Evolutionary conservation across 2,888 invertebrate species (phyloP), one percentile per base, ranked within the genome.

Genomic region (Dioctria rufipes): DNA sequence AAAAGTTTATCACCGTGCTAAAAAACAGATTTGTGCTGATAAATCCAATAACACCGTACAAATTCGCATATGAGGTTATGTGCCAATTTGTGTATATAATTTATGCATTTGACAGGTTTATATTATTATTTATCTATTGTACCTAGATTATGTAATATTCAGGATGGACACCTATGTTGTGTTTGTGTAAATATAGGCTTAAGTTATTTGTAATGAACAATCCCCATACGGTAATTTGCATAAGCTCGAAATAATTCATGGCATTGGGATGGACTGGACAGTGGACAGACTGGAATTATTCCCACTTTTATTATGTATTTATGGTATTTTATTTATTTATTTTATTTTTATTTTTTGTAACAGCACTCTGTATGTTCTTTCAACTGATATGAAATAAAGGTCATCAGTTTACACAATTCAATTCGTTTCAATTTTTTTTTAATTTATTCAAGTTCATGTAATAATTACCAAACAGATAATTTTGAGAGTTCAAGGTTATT

Each of bases 321-420:
- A 25, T 25, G 25, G 25, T 25, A 25, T 25, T 25, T 25, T 25
- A 25, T 25, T 25, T 25, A 25, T 2, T 25, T 25, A 13, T 73
- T 73, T n/a, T n/a, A n/a, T n/a, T n/a, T n/a, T n/a, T n/a, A n/a
- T n/a, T 3, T n/a, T 73, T 73, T 60, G 73, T 73, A 71, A 73
- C 58, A 73, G 58, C 73, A 60, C 42, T 58, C 43, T 73, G 73
- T 73, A 73, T 73, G 73, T 73, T 58, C 42, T 73, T 73, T 13
- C 60, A 51, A 73, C 43, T 73, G 43, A 73, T 73, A 73, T 73
- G 58, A 73, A 73, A 73, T 73, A 73, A 73, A 73, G 60, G 73
- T 58, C 73, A 73, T 73, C 73, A 73, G 73, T 73, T 73, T 60
- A 73, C 73, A 73, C 73, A 13, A 54, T n/a, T 4, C 11, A 25